Conservation (phyloP, 2,797 vertebrate species). For the Gymnodraco acuticeps region DNA sequence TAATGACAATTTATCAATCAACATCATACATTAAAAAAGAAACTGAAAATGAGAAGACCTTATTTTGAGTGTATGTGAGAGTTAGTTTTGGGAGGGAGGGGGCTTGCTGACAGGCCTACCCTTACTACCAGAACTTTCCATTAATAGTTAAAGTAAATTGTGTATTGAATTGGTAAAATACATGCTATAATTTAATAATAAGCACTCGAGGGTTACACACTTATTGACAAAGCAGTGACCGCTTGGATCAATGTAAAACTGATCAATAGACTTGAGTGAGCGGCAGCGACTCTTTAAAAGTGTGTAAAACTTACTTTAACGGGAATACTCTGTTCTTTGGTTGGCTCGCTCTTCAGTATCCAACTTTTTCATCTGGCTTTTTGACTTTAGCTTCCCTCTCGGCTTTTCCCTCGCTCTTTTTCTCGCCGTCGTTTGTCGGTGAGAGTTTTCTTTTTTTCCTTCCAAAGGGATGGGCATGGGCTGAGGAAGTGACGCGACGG, state of each 20-base stretch:
- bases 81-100: conserved; percentile 46
- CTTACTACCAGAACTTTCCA: conserved; percentile 25
- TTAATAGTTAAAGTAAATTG: neutral
- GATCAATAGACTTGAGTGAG: conserved; percentile 41
- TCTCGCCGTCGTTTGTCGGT: conserved; percentile 75
- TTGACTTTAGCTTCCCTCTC: conserved; percentile 56
- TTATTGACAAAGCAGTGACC: conserved; percentile 13
- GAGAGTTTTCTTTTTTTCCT: conserved; percentile 76
- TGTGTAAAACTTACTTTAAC: conserved; percentile 76
- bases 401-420: conserved; percentile 73
- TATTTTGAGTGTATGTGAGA: neutral
- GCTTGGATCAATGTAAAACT: conserved; percentile 20
- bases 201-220: neutral
- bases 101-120: conserved; percentile 58
- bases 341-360: conserved; percentile 54
- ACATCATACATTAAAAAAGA: neutral
- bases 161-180: neutral
- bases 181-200: too few relatives aligned
- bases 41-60: neutral
- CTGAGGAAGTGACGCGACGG: conserved; percentile 87
- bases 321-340: conserved; percentile 46
- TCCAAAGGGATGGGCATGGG: conserved; percentile 86
- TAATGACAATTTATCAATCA: neutral
- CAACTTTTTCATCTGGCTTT: conserved; percentile 71
- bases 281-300: conserved; percentile 44